phyloP scores from a whole-genome alignment of 92 coral and sea anemone species.

The Parazoanthus swiftii region DNA sequence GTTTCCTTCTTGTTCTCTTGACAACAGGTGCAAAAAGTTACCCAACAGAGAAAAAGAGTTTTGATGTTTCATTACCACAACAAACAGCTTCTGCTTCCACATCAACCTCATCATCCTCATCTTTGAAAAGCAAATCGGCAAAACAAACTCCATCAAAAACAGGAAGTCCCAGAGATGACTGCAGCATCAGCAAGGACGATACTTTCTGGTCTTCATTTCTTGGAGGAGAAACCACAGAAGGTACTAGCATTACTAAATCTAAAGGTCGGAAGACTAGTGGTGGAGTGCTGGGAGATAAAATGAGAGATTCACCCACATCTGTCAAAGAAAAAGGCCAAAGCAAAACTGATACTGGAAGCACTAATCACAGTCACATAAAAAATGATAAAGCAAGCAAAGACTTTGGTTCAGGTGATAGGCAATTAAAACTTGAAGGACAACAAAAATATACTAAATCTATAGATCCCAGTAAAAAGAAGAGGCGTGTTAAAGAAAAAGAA shows the following conservation, averaged over 20 bases:
- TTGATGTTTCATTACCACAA: background rate
- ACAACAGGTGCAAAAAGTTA: slow-evolving; percentile 11
- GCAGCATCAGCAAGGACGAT: slow-evolving; percentile 50
- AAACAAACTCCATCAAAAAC: slow-evolving; percentile 29
- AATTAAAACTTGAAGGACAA: background rate
- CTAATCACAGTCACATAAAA: background rate
- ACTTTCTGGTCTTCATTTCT: slow-evolving; percentile 88
- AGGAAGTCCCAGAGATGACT: background rate
- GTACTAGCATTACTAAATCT: background rate
- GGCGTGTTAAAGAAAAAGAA: background rate
- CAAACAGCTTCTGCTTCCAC: slow-evolving; percentile 24
- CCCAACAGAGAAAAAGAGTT: slow-evolving; percentile 25
- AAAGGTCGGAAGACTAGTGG: slow-evolving; percentile 36
- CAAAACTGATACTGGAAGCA: background rate
- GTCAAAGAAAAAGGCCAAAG: background rate
- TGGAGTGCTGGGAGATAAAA: slow-evolving; percentile 30
- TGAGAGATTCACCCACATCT: background rate
- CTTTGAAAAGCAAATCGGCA: slow-evolving; percentile 38
- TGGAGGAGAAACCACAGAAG: slow-evolving; percentile 50
- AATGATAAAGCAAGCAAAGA: background rate
- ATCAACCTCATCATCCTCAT: background rate
- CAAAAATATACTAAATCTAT: background rate
- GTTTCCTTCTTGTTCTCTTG: background rate
- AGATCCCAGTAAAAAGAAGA: slow-evolving; percentile 5
- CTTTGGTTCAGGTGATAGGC: background rate